Base-by-base conservation (phyloP, 2,797 vertebrate genomes). In the Acanthurus leucopareius region DNA sequence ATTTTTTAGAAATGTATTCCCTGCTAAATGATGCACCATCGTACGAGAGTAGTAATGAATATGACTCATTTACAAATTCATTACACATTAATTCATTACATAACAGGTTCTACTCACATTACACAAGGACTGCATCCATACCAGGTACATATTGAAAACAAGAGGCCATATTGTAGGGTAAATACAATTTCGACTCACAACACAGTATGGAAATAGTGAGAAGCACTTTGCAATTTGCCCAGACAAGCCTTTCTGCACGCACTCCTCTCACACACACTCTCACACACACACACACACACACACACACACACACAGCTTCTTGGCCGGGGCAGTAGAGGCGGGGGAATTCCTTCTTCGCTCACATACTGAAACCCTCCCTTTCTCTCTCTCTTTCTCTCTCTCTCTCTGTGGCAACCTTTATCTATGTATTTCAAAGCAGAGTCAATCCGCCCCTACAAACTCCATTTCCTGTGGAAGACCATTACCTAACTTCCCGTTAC, bases 261-360 rank as follows among this genome's bases (percentile, higher is more conserved):
- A 88, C 89, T 87, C 82, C 76, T 69, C 61, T 84, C 87, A 72
- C 88, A 90, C 86, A 8, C 71, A 25, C 65, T 44, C 69, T 25
- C 81, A 66, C 85, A 52, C 70, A 53, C 87, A 17, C 70, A 63
- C 75, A 52, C 75, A 68, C 81, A 83, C 88, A 86, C 83, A 19
- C 71, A 64, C 71, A 66, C 75, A 70, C 82, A 88, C 88, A 89
- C 88, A 84, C 87, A 86, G 86, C 88, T 93, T 90, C 88, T 95
- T 93, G 92, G 93, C 92, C 82, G 45, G 88, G 91, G 87, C 88
- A 85, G 90, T 86, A 86, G 89, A 95, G 95, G 95, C 86, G 94
- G 95, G 95, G 95, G 93, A 96, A 96, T 96, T 96, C 95, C 95
- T 96, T 88, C 84, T 93, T 91, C 73, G 69, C 91, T 93, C 73